Evolutionary conservation across 1,140 invertebrate species (phyloP).

Genomic region (Gryon sp.): DNA sequence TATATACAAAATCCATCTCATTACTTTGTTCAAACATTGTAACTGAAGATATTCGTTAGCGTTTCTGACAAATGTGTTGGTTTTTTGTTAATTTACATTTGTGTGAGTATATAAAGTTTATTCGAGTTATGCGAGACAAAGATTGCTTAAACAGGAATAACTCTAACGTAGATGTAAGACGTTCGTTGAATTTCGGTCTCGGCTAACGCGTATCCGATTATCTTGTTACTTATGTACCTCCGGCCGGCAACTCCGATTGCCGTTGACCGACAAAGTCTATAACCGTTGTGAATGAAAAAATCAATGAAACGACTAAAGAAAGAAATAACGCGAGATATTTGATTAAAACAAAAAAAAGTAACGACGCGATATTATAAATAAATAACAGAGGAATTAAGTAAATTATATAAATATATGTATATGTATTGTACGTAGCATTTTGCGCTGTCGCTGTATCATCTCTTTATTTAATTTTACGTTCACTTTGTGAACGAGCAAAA

Average conservation of each 20-base stretch:
- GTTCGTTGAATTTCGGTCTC: constrained; percentile 34
- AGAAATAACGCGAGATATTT: constrained; percentile 25
- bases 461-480: neutral
- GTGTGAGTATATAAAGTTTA: no score
- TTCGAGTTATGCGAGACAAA: constrained; percentile 3
- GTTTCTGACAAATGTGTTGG: no score
- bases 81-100: no score
- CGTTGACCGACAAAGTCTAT: constrained; percentile 51
- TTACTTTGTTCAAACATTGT: no score
- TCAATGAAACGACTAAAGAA: constrained; percentile 31
- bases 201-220: constrained; percentile 42
- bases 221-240: constrained; percentile 61
- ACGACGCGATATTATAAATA: constrained; percentile 51
- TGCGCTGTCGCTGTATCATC: neutral
- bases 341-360: constrained; percentile 21
- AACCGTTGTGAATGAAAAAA: constrained; percentile 52
- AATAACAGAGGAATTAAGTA: constrained; percentile 19
- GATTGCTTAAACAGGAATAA: constrained; percentile 1
- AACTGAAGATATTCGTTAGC: no score
- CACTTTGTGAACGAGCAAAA: no score
- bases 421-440: constrained; percentile 17
- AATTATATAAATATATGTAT: constrained; percentile 52
- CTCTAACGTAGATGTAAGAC: constrained; percentile 17
- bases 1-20: no score
- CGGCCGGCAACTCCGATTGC: constrained; percentile 11